A percentile compares a stretch with the other conserved stretches of the same genome.
Conservation (phyloP, 2,797 vertebrate genomes). For the Pipistrellus pipistrellus region DNA sequence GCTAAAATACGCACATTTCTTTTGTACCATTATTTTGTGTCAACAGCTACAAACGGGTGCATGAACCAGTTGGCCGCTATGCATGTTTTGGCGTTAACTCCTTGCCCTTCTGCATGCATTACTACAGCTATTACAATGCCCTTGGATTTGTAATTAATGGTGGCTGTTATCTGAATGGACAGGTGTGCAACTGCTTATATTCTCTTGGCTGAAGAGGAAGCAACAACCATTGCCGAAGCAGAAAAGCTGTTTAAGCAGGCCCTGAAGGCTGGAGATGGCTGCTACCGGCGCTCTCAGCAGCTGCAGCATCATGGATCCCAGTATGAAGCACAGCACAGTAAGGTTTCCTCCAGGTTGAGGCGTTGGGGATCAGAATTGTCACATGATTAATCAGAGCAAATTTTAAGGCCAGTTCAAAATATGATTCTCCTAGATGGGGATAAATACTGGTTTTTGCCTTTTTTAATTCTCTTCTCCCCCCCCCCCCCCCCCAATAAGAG, state of each 20-base stretch:
- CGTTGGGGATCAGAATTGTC: background rate
- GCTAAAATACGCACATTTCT: constrained; percentile 70
- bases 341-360: constrained; percentile 82
- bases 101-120: constrained; percentile 73
- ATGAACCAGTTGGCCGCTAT: constrained; percentile 74
- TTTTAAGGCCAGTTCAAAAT: constrained; percentile 7
- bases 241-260: constrained; percentile 98
- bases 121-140: background rate
- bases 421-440: background rate
- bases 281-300: constrained; percentile 97
- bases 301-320: constrained; percentile 96
- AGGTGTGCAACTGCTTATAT: constrained; percentile 98
- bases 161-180: constrained; percentile 76
- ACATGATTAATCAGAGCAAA: background rate
- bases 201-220: constrained; percentile 98
- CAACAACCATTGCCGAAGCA: constrained; percentile 98
- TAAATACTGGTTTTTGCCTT: constrained; percentile 9
- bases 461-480: background rate
- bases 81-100: constrained; percentile 72
- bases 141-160: constrained; percentile 63
- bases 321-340: constrained; percentile 98
- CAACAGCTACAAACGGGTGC: constrained; percentile 65
- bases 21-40: constrained; percentile 77
- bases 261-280: constrained; percentile 95
- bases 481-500: background rate